Percentiles rank a stretch among this genome's conserved stretches.
Evolutionary conservation across 2,888 invertebrate genomes (phyloP).

Genomic region (Cabera pusaria): DNA sequence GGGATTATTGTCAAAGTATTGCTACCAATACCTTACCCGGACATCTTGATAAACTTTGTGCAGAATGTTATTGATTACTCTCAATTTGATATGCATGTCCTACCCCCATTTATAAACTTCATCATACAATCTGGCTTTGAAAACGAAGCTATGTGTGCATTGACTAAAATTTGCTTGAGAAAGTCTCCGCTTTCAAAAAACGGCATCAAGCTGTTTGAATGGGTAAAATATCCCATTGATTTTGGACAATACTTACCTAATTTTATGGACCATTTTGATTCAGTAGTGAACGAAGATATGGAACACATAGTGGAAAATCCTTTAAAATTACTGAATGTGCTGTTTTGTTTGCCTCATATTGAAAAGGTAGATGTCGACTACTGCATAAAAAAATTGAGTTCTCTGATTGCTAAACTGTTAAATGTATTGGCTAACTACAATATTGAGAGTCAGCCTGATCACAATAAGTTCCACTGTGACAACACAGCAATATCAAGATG

Average conservation of each 20-base stretch:
- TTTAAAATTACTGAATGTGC: constrained; percentile 67
- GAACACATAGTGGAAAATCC: constrained; percentile 63
- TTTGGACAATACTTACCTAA: constrained; percentile 67
- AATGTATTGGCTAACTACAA: constrained; percentile 54
- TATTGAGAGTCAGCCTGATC: constrained; percentile 49
- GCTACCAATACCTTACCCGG: constrained; percentile 79
- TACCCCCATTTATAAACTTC: constrained; percentile 86
- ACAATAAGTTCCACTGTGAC: constrained; percentile 58
- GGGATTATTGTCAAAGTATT: constrained; percentile 87
- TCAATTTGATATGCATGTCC: constrained; percentile 88
- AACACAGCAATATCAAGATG: constrained; percentile 52
- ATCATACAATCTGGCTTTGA: constrained; percentile 81
- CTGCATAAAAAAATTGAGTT: constrained; percentile 53
- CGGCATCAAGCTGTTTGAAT: constrained; percentile 83
- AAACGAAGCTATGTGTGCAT: constrained; percentile 79
- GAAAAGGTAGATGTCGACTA: constrained; percentile 66
- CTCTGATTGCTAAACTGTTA: constrained; percentile 56
- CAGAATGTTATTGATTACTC: constrained; percentile 86
- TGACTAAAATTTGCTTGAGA: constrained; percentile 85
- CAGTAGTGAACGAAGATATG: constrained; percentile 55
- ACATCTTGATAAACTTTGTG: constrained; percentile 85
- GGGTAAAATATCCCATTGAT: constrained; percentile 87
- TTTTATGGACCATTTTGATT: constrained; percentile 65
- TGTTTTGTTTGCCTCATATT: constrained; percentile 83
- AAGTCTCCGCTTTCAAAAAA: constrained; percentile 86